Percentiles rank a stretch among this genome's conserved stretches.
Conservation (phyloP, 1,140 invertebrate species). For the Leptopilina clavipes region DNA sequence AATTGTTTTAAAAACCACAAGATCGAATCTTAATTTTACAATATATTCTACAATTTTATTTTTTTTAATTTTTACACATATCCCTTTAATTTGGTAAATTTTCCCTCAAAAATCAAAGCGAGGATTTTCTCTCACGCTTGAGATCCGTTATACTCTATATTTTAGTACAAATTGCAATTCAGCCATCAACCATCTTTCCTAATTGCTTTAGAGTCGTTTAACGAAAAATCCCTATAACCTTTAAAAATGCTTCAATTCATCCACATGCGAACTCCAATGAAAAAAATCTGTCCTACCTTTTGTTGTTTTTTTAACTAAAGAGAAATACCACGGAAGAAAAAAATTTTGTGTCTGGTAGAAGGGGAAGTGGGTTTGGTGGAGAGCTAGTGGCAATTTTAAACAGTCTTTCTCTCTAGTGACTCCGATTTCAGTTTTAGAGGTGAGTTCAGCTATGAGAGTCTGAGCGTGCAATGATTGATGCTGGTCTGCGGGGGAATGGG, state of each 20-base stretch:
- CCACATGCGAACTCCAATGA: conserved; percentile 32
- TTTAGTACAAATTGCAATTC: conserved; percentile 47
- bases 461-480: conserved; percentile 71
- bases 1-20: too few species aligned
- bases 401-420: conserved; percentile 57
- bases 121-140: conserved; percentile 37
- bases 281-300: conserved; percentile 32
- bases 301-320: background rate
- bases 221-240: conserved; percentile 47
- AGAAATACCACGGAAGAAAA: background rate
- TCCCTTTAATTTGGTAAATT: background rate
- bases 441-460: conserved; percentile 61
- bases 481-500: conserved; percentile 57
- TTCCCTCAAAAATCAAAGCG: background rate
- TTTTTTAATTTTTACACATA: too few species aligned
- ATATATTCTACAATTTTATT: too few species aligned
- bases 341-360: conserved; percentile 39
- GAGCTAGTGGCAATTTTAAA: conserved; percentile 59
- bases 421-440: conserved; percentile 54
- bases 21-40: too few species aligned
- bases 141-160: conserved; percentile 42
- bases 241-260: conserved; percentile 40
- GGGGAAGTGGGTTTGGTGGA: conserved; percentile 46
- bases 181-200: conserved; percentile 43
- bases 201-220: conserved; percentile 54